Evolutionary conservation across 2,797 vertebrate species (phyloP), one percentile per base, ranked within the genome.

Genomic region (Catostomus latipinnis): DNA sequence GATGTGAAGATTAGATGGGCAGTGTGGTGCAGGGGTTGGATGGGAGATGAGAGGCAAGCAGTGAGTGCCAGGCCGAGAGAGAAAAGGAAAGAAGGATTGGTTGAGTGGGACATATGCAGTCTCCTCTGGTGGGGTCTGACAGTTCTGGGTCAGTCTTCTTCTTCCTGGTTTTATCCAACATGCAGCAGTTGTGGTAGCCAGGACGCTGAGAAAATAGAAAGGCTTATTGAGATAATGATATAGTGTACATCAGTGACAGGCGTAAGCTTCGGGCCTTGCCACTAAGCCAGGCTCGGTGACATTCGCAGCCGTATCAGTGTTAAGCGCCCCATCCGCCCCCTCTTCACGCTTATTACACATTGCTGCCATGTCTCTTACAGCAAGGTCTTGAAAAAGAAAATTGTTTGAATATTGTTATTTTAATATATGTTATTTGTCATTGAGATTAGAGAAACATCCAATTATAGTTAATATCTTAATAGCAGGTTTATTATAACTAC

Each of bases 161-260:
- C 78, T 84, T 86, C 88, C 84, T 60, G 82, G 85, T 91, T 93
- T 93, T 93, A 90, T 90, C 85, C 84, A 84, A 88, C 89, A 88
- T 85, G 88, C 86, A 85, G 89, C 88, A 90, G 80, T 69, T 45
- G 14, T 86, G 87, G 88, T 75, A 65, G 66, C 66, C 76, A 89
- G 90, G 90, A 89, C 77, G 87, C 63, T 86, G 86, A 88, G 87
- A 93, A 93, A 93, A 94, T 92, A 91, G 92, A 91, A 86, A 88
- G 86, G 91, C 91, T 94, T 94, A 93, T 93, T 93, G 91, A 92
- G 92, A 93, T 94, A 93, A 92, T 93, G 92, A 94, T 89, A 88
- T 88, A 86, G 90, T 90, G 87, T 91, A 91, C 89, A 88, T 87
- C 77, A 86, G 90, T 94, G 93, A 94, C 93, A 93, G 92, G 90